phyloP scores from a whole-genome alignment of 2,113 vertebrate species.

The Lagopus leucura region DNA sequence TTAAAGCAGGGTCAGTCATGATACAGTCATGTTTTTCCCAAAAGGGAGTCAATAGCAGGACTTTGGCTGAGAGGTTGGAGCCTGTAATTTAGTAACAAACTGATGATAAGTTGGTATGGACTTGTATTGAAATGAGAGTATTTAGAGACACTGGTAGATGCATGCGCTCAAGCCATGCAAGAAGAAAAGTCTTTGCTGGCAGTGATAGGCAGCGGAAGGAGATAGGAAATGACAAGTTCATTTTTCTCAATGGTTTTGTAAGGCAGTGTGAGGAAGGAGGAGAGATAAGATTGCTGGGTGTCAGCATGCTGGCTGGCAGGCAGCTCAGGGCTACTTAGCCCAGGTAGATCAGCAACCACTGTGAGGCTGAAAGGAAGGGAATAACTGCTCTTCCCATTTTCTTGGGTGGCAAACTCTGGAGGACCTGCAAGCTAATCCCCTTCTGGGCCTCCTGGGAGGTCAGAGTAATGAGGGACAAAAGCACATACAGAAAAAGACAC shows the following conservation, averaged over 20 bases:
- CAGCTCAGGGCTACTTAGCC: background rate
- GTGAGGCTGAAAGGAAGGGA: background rate
- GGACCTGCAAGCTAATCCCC: background rate
- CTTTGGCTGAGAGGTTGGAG: background rate
- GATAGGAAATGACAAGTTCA: background rate
- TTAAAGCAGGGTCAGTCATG: background rate
- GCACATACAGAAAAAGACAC: accelerated
- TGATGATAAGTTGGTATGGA: background rate
- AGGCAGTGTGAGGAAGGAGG: background rate
- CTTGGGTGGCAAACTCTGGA: background rate
- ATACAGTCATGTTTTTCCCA: background rate
- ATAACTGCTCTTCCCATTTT: background rate
- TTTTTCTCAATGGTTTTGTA: background rate
- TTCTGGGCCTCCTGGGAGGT: background rate
- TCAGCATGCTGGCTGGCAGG: background rate
- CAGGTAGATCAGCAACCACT: background rate
- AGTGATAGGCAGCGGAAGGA: background rate
- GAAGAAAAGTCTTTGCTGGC: background rate
- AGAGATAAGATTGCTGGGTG: accelerated
- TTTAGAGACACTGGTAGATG: background rate
- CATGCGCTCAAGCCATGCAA: background rate
- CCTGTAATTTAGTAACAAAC: background rate
- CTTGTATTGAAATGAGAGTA: background rate
- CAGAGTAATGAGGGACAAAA: background rate
- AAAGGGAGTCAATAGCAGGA: background rate